Conservation (phyloP, 2,797 vertebrate species). For the Sebastes diaconus region DNA sequence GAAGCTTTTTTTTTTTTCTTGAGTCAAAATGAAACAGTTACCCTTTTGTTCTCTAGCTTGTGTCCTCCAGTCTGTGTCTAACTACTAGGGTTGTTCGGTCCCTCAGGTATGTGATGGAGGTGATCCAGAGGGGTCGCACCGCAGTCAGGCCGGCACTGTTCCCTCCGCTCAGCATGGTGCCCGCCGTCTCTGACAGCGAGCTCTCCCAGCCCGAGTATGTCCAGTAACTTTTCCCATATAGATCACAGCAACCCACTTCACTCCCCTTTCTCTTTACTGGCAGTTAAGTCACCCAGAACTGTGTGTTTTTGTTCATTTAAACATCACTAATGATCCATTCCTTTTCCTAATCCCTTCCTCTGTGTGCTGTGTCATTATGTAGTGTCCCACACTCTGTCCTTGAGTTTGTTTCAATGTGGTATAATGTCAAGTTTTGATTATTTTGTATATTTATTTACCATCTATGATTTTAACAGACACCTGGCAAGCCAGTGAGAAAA, state of each 20-base stretch:
- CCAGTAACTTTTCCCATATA: constrained; percentile 21
- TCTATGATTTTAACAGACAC: neutral
- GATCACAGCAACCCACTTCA: constrained; percentile 10
- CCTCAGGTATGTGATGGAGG: constrained; percentile 91
- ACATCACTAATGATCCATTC: neutral
- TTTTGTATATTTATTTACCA: neutral
- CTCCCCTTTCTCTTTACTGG: constrained; percentile 1
- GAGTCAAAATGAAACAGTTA: neutral
- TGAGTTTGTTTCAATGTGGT: neutral
- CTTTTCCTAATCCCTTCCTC: neutral
- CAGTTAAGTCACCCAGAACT: neutral
- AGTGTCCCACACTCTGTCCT: neutral
- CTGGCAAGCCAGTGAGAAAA: neutral
- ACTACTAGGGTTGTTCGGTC: constrained; percentile 76
- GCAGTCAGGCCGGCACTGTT: constrained; percentile 83
- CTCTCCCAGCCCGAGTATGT: constrained; percentile 89
- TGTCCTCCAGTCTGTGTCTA: constrained; percentile 60
- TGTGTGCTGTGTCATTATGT: neutral
- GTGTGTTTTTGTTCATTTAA: neutral
- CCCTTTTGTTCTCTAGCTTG: neutral
- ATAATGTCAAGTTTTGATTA: neutral
- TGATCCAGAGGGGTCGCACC: constrained; percentile 88
- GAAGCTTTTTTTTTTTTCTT: neutral
- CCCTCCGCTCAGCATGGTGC: constrained; percentile 84
- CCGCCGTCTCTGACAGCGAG: constrained; percentile 88